Percentiles rank a stretch among this genome's conserved stretches.
Conservation (phyloP, 2,797 vertebrate genomes). For the Psittacula echo region DNA sequence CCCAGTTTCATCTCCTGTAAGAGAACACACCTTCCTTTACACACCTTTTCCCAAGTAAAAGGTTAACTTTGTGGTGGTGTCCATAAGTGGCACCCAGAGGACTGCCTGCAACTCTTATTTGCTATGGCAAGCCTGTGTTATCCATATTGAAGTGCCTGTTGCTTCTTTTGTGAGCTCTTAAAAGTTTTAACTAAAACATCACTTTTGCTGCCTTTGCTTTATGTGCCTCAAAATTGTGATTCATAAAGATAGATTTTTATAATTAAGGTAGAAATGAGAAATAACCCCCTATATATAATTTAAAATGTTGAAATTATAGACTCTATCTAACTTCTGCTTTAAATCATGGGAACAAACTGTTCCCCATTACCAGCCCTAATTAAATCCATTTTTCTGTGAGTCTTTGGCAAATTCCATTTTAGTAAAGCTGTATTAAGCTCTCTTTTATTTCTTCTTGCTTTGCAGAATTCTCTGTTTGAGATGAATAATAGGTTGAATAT, state of each 20-base stretch:
- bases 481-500: conserved; percentile 11
- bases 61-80: neutral
- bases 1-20: neutral
- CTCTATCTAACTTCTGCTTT: conserved; percentile 66
- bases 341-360: conserved; percentile 75
- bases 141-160: neutral
- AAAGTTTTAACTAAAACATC: conserved; percentile 32
- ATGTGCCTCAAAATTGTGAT: conserved; percentile 57
- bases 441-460: conserved; percentile 70
- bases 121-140: neutral
- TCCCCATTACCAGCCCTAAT: conserved; percentile 80
- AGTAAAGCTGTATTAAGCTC: conserved; percentile 70
- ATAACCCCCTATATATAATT: conserved; percentile 74
- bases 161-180: neutral
- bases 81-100: neutral
- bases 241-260: conserved; percentile 70
- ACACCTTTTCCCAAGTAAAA: neutral
- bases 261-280: conserved; percentile 76
- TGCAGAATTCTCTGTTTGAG: conserved; percentile 54
- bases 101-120: neutral
- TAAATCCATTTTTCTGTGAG: conserved; percentile 80
- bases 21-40: neutral
- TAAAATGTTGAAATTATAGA: conserved; percentile 74
- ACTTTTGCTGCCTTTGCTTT: conserved; percentile 42
- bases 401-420: conserved; percentile 79